phyloP scores from a whole-genome alignment of 2,888 invertebrate species.

The Conistra vaccinii region DNA sequence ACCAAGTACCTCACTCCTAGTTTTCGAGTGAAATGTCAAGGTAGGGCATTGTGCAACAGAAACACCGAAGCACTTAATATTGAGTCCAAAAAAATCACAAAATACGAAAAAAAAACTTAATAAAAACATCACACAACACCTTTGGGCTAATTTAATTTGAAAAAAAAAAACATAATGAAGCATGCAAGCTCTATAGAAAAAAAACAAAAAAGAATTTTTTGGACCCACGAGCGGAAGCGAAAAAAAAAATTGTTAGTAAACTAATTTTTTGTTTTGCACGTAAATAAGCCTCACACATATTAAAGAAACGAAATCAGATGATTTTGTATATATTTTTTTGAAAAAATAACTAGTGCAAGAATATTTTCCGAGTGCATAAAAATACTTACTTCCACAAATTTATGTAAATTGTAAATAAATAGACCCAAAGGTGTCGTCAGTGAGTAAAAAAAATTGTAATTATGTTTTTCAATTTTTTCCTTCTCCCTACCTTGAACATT shows the following conservation, averaged over 20 bases:
- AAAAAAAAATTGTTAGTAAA: constrained; percentile 78
- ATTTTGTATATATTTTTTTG: constrained; percentile 53
- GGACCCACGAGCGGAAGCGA: constrained; percentile 85
- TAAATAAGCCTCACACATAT: constrained; percentile 81
- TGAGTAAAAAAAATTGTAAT: constrained; percentile 58
- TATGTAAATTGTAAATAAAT: constrained; percentile 68
- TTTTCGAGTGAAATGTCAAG: constrained; percentile 88
- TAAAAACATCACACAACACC: constrained; percentile 84
- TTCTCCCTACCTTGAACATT: constrained; percentile 98
- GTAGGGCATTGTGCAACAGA: constrained; percentile 87
- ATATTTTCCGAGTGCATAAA: constrained; percentile 55
- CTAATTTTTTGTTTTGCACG: constrained; percentile 70
- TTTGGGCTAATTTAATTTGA: constrained; percentile 82
- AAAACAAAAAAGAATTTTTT: constrained; percentile 81
- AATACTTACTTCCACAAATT: constrained; percentile 80
- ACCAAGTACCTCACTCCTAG: constrained; percentile 86
- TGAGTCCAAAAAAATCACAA: constrained; percentile 88
- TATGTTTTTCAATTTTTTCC: constrained; percentile 56
- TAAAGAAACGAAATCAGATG: constrained; percentile 82
- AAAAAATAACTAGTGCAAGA: constrained; percentile 62
- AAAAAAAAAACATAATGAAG: constrained; percentile 70
- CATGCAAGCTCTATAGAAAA: constrained; percentile 71
- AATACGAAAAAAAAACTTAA: constrained; percentile 61
- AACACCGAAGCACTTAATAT: constrained; percentile 83
- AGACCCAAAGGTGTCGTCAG: constrained; percentile 88